Evolutionary conservation across 2,888 invertebrate species (phyloP).

Genomic region (Mythimna vitellina): DNA sequence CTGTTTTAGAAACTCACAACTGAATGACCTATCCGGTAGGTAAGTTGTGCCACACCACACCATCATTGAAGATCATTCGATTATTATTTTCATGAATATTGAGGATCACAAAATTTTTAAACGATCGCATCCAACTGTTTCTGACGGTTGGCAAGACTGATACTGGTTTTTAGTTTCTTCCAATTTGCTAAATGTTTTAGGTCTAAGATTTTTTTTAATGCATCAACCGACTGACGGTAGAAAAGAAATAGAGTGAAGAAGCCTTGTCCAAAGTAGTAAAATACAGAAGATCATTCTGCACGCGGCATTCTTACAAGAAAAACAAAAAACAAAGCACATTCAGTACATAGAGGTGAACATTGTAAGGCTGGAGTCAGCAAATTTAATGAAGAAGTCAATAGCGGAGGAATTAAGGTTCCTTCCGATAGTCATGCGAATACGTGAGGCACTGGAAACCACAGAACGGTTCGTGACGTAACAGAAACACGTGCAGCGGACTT

Average conservation of each 20-base stretch:
- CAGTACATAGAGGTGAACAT: background rate
- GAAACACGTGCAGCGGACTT: conserved; percentile 40
- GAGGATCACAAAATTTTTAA: background rate
- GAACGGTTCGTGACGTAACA: conserved; percentile 43
- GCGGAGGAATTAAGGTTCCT: conserved; percentile 13
- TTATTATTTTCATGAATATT: no score
- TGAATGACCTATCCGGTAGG: background rate
- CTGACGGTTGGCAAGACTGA: background rate
- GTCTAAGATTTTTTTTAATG: background rate
- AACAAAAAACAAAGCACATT: background rate
- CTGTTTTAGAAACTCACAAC: background rate
- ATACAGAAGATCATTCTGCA: background rate
- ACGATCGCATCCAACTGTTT: background rate
- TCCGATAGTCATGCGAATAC: conserved; percentile 21
- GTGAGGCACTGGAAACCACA: conserved; percentile 25
- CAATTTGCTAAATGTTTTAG: background rate
- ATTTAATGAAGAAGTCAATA: conserved; percentile 26
- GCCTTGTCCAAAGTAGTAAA: background rate
- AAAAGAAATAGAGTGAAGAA: background rate
- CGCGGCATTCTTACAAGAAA: background rate
- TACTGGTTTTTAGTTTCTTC: background rate
- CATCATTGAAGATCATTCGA: background rate
- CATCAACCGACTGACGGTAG: no score
- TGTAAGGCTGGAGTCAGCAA: background rate
- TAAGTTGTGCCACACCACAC: background rate